Percentiles rank a stretch among this genome's conserved stretches.
phyloP scores from a whole-genome alignment of 2,797 vertebrate genomes.

The Carcharodon carcharias region DNA sequence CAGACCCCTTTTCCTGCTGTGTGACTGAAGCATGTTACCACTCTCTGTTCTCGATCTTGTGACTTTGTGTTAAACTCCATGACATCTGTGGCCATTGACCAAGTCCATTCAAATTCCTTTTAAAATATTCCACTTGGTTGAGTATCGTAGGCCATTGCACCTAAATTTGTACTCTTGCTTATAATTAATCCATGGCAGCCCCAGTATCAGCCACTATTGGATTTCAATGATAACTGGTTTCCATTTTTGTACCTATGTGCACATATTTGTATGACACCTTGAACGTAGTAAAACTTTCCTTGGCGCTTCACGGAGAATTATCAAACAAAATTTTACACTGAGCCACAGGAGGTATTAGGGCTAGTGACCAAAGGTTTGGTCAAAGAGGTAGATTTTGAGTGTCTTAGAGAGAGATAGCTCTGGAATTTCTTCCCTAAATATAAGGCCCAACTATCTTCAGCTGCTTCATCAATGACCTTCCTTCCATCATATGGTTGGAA shows the following conservation, averaged over 20 bases:
- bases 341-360: too few species aligned
- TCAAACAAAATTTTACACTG: too few species aligned
- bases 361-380: too few species aligned
- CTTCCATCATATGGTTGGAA: too few species aligned
- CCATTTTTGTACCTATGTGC: neutral
- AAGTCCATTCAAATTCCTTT: neutral
- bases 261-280: neutral
- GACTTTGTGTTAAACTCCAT: neutral
- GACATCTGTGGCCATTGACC: neutral
- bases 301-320: too few species aligned
- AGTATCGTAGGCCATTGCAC: neutral
- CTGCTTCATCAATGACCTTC: too few species aligned
- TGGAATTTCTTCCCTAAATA: too few species aligned
- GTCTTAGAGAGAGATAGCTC: too few species aligned
- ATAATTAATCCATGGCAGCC: neutral
- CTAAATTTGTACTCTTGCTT: neutral
- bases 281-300: too few species aligned
- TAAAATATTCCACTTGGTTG: neutral
- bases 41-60: neutral
- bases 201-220: neutral
- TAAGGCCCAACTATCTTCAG: too few species aligned
- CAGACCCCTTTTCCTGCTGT: too few species aligned
- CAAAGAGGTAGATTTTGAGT: too few species aligned
- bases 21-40: neutral
- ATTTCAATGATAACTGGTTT: neutral